A percentile compares a stretch with the other conserved stretches of the same genome.
Evolutionary conservation across 2,797 vertebrate species (phyloP).

Genomic region (Tragopan temminckii): DNA sequence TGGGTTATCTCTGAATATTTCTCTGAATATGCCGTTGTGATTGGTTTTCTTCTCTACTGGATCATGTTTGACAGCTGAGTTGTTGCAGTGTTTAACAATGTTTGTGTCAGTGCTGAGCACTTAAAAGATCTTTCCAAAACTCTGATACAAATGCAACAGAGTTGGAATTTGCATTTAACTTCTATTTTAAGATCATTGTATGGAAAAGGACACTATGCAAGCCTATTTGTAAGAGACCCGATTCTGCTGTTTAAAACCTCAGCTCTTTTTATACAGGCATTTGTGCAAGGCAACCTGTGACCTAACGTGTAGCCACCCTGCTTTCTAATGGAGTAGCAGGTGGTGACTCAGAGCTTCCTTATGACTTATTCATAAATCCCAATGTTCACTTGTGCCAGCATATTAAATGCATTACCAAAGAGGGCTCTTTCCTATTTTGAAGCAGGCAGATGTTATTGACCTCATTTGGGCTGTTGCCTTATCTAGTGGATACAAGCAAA

Average conservation of each 20-base stretch:
- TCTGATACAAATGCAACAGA: neutral
- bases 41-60: neutral
- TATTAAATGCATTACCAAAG: neutral
- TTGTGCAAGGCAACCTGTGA: neutral
- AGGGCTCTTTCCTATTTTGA: neutral
- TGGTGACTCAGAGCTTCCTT: neutral
- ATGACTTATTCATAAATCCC: neutral
- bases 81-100: neutral
- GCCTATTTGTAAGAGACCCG: neutral
- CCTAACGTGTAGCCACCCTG: neutral
- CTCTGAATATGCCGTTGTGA: neutral
- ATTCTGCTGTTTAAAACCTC: neutral
- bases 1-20: neutral
- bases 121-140: neutral
- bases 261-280: neutral
- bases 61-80: neutral
- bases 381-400: neutral
- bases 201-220: neutral
- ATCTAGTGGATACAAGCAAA: neutral
- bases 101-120: neutral
- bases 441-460: slow-evolving; percentile 3
- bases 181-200: neutral
- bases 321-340: slow-evolving; percentile 11
- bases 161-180: neutral
- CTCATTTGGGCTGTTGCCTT: neutral